Evolutionary conservation across 2,797 vertebrate genomes (phyloP).

Genomic region (Poecilia gillii): DNA sequence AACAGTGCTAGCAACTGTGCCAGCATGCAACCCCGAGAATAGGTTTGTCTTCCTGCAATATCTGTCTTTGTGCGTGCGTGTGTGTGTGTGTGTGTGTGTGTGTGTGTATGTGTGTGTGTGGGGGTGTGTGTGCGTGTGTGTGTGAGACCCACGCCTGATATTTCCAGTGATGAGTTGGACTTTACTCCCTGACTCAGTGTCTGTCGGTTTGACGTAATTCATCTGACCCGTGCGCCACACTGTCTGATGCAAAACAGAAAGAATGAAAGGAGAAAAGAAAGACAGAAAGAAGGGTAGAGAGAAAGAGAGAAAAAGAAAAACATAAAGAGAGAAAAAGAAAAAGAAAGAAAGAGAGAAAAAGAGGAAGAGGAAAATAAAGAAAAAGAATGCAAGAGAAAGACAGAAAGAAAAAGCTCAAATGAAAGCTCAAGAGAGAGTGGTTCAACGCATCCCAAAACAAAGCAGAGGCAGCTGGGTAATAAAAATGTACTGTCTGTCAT

Average conservation of each 20-base stretch:
- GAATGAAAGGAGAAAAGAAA: neutral
- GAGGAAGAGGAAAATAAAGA: neutral
- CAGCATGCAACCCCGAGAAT: neutral
- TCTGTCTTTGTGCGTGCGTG: neutral
- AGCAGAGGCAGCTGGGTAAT: slow-evolving; percentile 67
- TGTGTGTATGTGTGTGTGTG: neutral
- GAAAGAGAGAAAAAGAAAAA: neutral
- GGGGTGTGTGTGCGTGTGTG: neutral
- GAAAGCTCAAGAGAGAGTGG: slow-evolving; percentile 34
- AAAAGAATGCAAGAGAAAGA: slow-evolving; percentile 38
- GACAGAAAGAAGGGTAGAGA: slow-evolving; percentile 12
- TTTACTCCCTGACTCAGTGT: slow-evolving; percentile 59
- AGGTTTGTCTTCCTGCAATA: neutral
- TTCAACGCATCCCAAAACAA: slow-evolving; percentile 70
- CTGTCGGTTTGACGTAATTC: slow-evolving; percentile 52
- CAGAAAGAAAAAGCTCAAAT: slow-evolving; percentile 20
- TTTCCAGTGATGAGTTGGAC: slow-evolving; percentile 52
- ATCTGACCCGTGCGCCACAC: slow-evolving; percentile 40
- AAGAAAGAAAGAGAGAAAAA: neutral
- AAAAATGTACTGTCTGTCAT: slow-evolving; percentile 73
- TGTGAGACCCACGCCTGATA: slow-evolving; percentile 12
- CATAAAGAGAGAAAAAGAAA: neutral
- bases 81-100: neutral
- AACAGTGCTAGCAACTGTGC: neutral
- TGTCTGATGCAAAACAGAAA: slow-evolving; percentile 37